Evolutionary conservation across 1,140 invertebrate species (phyloP), one percentile per base, ranked within the genome.

Genomic region (Cydia strobilella): DNA sequence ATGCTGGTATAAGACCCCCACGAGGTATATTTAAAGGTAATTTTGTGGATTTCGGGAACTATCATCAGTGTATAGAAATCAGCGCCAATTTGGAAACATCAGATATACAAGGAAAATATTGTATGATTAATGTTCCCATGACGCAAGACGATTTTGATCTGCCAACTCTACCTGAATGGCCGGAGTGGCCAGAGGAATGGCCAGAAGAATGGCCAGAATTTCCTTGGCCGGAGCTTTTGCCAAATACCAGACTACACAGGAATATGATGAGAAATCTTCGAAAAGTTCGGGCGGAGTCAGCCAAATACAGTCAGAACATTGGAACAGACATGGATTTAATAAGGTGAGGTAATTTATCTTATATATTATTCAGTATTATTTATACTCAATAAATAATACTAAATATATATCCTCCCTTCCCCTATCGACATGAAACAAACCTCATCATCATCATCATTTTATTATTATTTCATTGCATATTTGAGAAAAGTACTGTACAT

Each of bases 1-100:
- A 86, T 59, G 80, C 85, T 7, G 82, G 83, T 48, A 74, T 84
- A 48, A 84, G 85, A 77, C 76, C 79, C 12, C 86, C 86, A 51
- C 80, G 78, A 71, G 83, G 84, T 35, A 69, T 88, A 20, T 18
- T 85, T 9, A 10, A 79, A 72, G 81, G 79, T 12, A 88, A 88
- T 31, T 72, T 77, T n/a, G 75, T 78, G 3, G 84, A 88, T 15
- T 45, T 86, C 7, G 85, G 85, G 1, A 80, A 77, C 31, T 80
- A 80, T 42, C 63, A 76, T 23, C 75, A 80, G 54, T 80, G 79
- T 62, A 35, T 80, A 25, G 75, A 12, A 4, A 75, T 79, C n/a
- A 71, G 69, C 20, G 48, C 72, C 23, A 18, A 48, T 12, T 45
- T 74, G 6, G 48, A 51, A 23, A 15, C 63, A 10, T 71, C 66